These are phyloP conservation scores for Epinotia ramella DNA, from an alignment of 2,888 invertebrate species.

Conservation along the genomic window DNA sequence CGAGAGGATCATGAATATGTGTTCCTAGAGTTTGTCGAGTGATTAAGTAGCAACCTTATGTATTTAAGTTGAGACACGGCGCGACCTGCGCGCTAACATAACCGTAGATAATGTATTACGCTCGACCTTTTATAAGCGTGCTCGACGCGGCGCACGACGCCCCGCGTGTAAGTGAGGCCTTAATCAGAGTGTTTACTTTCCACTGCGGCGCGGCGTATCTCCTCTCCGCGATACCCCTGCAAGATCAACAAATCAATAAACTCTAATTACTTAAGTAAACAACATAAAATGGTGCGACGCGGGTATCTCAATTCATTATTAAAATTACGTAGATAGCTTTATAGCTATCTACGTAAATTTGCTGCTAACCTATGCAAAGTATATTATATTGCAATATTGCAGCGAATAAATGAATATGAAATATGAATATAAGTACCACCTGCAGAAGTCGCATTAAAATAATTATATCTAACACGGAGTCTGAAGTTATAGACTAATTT, in stretches of 20 bases:
- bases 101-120: too few species aligned
- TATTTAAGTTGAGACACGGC: background rate
- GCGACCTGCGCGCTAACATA: too few species aligned
- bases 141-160: too few species aligned
- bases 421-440: background rate
- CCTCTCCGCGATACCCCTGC: slow-evolving; percentile 12
- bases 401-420: too few species aligned
- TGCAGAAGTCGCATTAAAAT: background rate
- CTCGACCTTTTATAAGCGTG: too few species aligned
- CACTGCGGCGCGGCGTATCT: background rate
- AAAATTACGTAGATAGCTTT: background rate
- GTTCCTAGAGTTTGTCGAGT: background rate
- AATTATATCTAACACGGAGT: background rate
- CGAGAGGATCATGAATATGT: background rate
- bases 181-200: background rate
- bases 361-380: background rate
- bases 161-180: background rate
- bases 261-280: slow-evolving; percentile 12
- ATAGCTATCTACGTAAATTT: background rate
- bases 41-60: background rate
- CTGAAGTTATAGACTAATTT: background rate
- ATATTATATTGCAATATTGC: background rate
- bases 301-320: background rate
- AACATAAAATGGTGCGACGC: background rate
- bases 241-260: slow-evolving; percentile 31